Evolutionary conservation across 2,113 vertebrate genomes (phyloP).

Genomic region (Saccopteryx leptura): DNA sequence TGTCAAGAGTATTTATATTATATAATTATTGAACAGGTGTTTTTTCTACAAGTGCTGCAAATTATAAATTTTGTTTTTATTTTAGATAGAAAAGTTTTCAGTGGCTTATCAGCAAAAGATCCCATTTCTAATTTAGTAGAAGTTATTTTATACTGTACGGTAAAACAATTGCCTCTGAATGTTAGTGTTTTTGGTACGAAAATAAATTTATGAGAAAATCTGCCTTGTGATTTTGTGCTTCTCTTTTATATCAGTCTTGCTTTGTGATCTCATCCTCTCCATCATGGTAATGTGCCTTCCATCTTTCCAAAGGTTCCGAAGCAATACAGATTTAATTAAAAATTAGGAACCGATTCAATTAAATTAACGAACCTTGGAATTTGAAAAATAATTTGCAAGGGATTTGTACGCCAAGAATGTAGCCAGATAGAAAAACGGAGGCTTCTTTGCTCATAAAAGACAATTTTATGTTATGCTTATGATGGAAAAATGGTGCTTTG

Average conservation of each 20-base stretch:
- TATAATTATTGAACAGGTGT: slow-evolving; percentile 84
- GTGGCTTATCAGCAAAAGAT: slow-evolving; percentile 73
- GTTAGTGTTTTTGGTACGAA: slow-evolving; percentile 86
- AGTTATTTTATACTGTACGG: slow-evolving; percentile 89
- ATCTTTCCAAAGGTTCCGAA: slow-evolving; percentile 67
- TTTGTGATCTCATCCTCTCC: slow-evolving; percentile 25
- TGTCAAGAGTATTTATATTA: slow-evolving; percentile 84
- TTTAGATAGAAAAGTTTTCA: slow-evolving; percentile 81
- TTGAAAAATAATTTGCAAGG: slow-evolving; percentile 73
- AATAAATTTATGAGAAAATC: slow-evolving; percentile 89
- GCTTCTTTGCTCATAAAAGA: neutral
- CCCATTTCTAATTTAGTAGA: slow-evolving; percentile 77
- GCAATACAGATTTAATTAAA: slow-evolving; percentile 81
- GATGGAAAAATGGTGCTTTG: neutral
- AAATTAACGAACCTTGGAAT: slow-evolving; percentile 75
- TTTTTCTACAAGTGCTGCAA: slow-evolving; percentile 81
- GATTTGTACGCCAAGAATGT: slow-evolving; percentile 57
- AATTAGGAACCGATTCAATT: slow-evolving; percentile 74
- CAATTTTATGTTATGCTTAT: neutral
- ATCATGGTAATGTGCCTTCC: slow-evolving; percentile 1
- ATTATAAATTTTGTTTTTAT: slow-evolving; percentile 78
- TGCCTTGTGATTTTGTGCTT: slow-evolving; percentile 58
- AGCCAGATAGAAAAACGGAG: slow-evolving; percentile 34
- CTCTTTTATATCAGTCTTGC: slow-evolving; percentile 24
- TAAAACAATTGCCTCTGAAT: slow-evolving; percentile 87